Base-by-base conservation (phyloP, 2,113 vertebrate species). In the Nothobranchius furzeri region DNA sequence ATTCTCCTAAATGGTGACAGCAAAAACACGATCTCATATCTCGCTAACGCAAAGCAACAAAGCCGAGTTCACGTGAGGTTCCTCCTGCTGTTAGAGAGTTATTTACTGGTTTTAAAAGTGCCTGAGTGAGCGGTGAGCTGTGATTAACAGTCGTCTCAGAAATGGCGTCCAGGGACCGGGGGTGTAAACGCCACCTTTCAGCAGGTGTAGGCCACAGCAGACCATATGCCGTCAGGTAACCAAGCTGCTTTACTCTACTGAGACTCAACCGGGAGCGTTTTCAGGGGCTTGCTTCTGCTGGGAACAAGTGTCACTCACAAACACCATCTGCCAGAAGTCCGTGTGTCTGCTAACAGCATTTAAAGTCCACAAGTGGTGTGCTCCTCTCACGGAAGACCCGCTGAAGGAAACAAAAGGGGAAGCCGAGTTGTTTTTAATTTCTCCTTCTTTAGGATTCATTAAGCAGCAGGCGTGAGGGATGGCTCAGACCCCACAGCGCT, bases 261-360 rank as follows among this genome's bases (percentile, higher is more conserved):
- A 93, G 86, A 92, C 91, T 68, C 84, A 68, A 78, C 91, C 84
- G 89, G 82, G 57, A 73, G 87, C 64, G 75, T 90, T 92, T 95
- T 93, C 79, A 85, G 86, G 91, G 92, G 92, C 87, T 88, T 57
- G 35, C 54, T 91, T 94, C 95, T 92, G 92, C 92, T 92, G 95
- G 94, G 95, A 94, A 88, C 89, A 87, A 82, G 90, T 90, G 81
- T 87, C 48, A 85, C 87, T 94, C 89, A 75, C 91, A 92, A 94
- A 92, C 93, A 93, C 95, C 95, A 95, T 95, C 95, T 96, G 95
- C 91, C 93, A 90, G 73, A 78, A 82, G 91, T 92, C 91, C 90
- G 72, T 83, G 82, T 60, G 83, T 81, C 76, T 87, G 85, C 83
- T 88, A 81, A 70, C 75, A 91, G 70, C 90, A 50, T 90, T 93